Conservation (phyloP, 2,888 invertebrate genomes). For the Luperina testacea region DNA sequence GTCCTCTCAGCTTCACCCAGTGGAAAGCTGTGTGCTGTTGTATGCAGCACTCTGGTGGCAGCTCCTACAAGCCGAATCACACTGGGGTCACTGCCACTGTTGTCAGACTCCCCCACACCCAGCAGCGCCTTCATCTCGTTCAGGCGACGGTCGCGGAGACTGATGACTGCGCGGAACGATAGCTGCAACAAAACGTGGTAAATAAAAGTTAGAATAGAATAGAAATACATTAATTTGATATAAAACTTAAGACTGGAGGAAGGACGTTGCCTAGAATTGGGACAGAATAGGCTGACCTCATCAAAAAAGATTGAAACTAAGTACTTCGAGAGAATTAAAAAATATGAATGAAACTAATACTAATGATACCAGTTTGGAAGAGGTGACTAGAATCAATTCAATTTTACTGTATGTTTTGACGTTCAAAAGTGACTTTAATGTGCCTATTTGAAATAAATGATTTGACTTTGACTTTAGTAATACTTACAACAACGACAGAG, state of each 20-base stretch:
- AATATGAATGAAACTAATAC: too few species aligned
- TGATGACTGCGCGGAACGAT: slow-evolving; percentile 86
- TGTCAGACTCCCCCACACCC: slow-evolving; percentile 82
- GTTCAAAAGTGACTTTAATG: too few species aligned
- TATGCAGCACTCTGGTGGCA: slow-evolving; percentile 92
- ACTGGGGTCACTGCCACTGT: slow-evolving; percentile 74
- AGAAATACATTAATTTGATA: not conserved
- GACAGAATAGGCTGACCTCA: not conserved
- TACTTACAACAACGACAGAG: slow-evolving; percentile 98
- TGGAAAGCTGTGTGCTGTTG: slow-evolving; percentile 93
- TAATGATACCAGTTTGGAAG: too few species aligned
- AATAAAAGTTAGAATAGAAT: not conserved
- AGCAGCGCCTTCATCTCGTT: slow-evolving; percentile 93
- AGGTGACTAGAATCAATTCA: too few species aligned
- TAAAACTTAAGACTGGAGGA: not conserved
- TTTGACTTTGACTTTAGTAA: not conserved
- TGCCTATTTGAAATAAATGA: too few species aligned
- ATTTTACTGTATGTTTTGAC: too few species aligned
- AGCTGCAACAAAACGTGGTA: slow-evolving; percentile 69
- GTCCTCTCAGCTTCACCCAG: slow-evolving; percentile 92
- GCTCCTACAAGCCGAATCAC: slow-evolving; percentile 89
- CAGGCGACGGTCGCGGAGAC: slow-evolving; percentile 93
- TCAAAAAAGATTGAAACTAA: not conserved
- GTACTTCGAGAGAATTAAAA: too few species aligned
- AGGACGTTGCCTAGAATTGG: not conserved